Conservation (phyloP, 53 echinoderm and acorn worm species). For the Echinarachnius parma region DNA sequence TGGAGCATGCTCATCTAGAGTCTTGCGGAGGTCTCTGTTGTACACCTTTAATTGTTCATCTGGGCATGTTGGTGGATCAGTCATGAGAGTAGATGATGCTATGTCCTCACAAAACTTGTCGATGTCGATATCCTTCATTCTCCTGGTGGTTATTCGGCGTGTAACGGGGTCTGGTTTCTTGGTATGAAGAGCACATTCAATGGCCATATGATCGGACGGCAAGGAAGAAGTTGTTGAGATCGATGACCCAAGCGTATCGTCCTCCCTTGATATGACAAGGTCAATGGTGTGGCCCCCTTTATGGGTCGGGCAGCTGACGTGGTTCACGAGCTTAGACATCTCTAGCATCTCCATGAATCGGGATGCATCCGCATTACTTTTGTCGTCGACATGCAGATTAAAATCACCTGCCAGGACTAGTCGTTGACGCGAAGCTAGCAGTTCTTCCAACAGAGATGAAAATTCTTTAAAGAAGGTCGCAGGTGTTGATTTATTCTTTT, state of each 20-base stretch:
- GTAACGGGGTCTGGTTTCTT: conserved; percentile 5
- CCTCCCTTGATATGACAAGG: conserved; percentile 16
- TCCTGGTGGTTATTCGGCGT: conserved; percentile 2
- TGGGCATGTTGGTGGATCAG: neutral
- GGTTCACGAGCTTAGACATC: conserved; percentile 25
- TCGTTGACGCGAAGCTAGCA: conserved; percentile 19
- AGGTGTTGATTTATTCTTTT: neutral
- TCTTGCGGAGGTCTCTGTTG: conserved; percentile 5
- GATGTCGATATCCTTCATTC: conserved; percentile 9
- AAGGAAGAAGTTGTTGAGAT: conserved; percentile 1
- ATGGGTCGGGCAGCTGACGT: conserved; percentile 5
- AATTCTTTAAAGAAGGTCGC: neutral
- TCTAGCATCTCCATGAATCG: conserved; percentile 4
- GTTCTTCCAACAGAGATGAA: neutral
- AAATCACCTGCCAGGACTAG: conserved; percentile 11
- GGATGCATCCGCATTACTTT: neutral
- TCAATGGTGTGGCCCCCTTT: conserved; percentile 4
- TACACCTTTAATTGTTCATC: conserved; percentile 4
- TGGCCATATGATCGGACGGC: conserved; percentile 18
- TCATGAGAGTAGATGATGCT: neutral
- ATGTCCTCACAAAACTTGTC: conserved; percentile 23
- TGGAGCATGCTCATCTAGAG: conserved; percentile 15
- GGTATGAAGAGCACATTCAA: neutral
- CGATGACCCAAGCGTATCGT: conserved; percentile 6
- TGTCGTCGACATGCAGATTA: conserved; percentile 7